Percentiles rank a stretch among this genome's conserved stretches.
These are phyloP conservation scores for Pagetopsis macropterus DNA, from an alignment of 2,797 vertebrate genomes.

Conservation along the genomic window DNA sequence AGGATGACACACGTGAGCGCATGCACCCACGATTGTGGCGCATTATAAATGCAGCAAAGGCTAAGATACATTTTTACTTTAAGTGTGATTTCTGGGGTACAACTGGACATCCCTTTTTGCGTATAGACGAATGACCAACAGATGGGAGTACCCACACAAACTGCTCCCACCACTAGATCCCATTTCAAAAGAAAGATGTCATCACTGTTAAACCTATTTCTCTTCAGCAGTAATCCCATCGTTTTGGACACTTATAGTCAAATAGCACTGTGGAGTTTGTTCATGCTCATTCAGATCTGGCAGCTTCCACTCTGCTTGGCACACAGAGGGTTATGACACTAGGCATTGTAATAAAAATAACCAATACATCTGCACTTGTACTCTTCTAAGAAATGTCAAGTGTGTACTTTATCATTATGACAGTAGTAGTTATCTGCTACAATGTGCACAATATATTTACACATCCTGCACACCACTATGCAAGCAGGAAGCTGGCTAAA, in stretches of 20 bases:
- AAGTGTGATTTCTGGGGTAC: conserved; percentile 49
- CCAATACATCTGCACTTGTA: conserved; percentile 27
- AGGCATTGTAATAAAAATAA: conserved; percentile 21
- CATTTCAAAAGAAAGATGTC: conserved; percentile 67
- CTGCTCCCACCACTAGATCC: conserved; percentile 66
- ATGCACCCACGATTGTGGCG: conserved; percentile 38
- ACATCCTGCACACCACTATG: conserved; percentile 24
- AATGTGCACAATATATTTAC: conserved; percentile 33
- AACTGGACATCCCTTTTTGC: conserved; percentile 49
- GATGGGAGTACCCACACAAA: conserved; percentile 74
- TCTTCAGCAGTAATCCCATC: conserved; percentile 50
- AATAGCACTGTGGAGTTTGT: conserved; percentile 31
- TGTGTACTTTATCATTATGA: conserved; percentile 15
- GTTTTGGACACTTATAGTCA: conserved; percentile 42
- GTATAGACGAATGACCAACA: conserved; percentile 65
- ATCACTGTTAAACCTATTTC: conserved; percentile 56
- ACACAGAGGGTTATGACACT: not conserved
- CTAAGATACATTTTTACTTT: conserved; percentile 42
- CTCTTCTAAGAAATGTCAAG: conserved; percentile 17
- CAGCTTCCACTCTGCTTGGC: conserved; percentile 25
- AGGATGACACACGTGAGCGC: conserved; percentile 69
- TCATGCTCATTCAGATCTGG: conserved; percentile 32
- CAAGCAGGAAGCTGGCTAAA: conserved; percentile 56
- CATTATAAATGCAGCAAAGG: conserved; percentile 32
- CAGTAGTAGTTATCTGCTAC: conserved; percentile 35